phyloP scores from a whole-genome alignment of 2,888 invertebrate genomes.

The Cataglyphis rosenhaueri region DNA sequence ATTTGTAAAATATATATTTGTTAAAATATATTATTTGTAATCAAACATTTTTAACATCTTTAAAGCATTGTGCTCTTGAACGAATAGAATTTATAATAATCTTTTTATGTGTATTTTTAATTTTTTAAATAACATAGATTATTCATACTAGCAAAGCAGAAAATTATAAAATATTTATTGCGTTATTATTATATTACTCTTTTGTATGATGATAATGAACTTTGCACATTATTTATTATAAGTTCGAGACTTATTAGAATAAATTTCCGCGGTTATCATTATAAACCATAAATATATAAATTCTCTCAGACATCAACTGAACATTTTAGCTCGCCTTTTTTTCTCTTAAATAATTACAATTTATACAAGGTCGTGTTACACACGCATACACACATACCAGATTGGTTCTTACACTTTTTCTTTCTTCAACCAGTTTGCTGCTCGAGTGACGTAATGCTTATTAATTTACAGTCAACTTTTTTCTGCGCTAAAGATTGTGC shows the following conservation, averaged over 20 bases:
- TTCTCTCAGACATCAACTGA: neutral
- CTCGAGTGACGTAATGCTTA: conserved; percentile 17
- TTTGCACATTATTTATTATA: neutral
- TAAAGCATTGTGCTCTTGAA: neutral
- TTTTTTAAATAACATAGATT: neutral
- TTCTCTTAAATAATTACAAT: neutral
- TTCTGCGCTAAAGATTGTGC: neutral
- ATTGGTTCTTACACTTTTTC: conserved; percentile 3
- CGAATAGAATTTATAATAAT: conserved; percentile 4
- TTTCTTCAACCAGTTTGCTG: conserved; percentile 12
- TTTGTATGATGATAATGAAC: neutral
- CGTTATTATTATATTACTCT: conserved; percentile 2
- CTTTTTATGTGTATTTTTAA: neutral
- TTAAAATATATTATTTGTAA: neutral
- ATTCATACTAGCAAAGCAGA: neutral
- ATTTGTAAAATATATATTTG: neutral
- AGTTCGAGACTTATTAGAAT: neutral
- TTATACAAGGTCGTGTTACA: neutral
- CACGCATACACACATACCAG: neutral
- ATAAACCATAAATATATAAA: neutral
- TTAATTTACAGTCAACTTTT: conserved; percentile 16
- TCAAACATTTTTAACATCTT: neutral
- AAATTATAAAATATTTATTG: neutral
- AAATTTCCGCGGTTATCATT: neutral
- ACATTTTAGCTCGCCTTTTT: neutral